Conservation (phyloP, 2,113 vertebrate species). For the Ailurus styani region DNA sequence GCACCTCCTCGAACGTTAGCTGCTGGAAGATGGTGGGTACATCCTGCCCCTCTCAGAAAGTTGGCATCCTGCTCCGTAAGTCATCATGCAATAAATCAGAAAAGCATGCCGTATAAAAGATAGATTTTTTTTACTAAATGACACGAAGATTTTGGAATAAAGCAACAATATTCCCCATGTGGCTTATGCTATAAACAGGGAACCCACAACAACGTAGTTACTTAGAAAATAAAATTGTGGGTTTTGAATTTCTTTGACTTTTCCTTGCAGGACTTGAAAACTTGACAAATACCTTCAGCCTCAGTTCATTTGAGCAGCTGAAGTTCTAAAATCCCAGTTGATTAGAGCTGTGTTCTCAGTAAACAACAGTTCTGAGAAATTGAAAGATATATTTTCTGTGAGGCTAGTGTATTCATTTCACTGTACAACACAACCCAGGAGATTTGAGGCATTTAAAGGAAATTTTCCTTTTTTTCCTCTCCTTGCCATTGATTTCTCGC, state of each 20-base stretch:
- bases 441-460: constrained; percentile 45
- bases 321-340: constrained; percentile 52
- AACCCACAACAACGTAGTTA: constrained; percentile 17
- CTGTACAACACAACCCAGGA: constrained; percentile 46
- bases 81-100: background rate
- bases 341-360: constrained; percentile 42
- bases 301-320: background rate
- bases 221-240: constrained; percentile 23
- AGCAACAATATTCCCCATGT: background rate
- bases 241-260: constrained; percentile 26
- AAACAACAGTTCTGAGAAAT: constrained; percentile 61
- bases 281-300: background rate
- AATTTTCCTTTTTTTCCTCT: constrained; percentile 51
- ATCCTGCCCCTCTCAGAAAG: background rate
- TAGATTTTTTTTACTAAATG: background rate
- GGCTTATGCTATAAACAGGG: background rate
- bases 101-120: background rate
- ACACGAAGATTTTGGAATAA: background rate
- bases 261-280: constrained; percentile 1
- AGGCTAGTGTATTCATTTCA: constrained; percentile 42
- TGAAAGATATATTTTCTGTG: constrained; percentile 50
- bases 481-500: background rate
- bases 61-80: background rate
- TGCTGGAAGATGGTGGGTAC: background rate
- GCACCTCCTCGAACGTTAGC: background rate